These are phyloP conservation scores for Typhlichthys subterraneus DNA, from an alignment of 2,797 vertebrate genomes.

Conservation along the genomic window DNA sequence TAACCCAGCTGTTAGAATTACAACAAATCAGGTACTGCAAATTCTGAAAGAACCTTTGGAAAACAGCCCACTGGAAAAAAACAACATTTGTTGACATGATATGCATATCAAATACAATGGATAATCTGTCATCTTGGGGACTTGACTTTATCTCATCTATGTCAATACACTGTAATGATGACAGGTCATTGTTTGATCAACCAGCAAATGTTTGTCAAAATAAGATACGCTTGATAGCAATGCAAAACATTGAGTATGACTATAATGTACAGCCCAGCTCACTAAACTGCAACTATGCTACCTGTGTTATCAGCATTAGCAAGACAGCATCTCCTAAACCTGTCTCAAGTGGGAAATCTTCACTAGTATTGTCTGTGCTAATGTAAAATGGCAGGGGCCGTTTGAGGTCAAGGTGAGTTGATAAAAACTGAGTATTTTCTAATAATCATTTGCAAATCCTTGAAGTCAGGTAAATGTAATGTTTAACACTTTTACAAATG, in stretches of 20 bases:
- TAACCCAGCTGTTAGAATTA: no score
- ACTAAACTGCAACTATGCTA: conserved; percentile 36
- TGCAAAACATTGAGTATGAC: not conserved
- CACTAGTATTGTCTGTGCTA: conserved; percentile 34
- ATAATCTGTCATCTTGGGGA: no score
- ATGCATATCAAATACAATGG: no score
- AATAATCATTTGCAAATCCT: conserved; percentile 13
- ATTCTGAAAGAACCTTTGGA: no score
- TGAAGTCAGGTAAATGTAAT: not conserved
- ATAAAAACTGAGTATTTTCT: conserved; percentile 26
- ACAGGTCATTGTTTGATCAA: conserved; percentile 29
- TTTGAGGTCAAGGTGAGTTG: conserved; percentile 12
- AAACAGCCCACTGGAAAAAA: no score
- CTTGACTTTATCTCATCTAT: no score
- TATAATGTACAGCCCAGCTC: conserved; percentile 26
- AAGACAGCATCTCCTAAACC: conserved; percentile 33
- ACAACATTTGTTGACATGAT: no score
- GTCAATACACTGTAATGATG: conserved; percentile 8
- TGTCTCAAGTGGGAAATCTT: conserved; percentile 35
- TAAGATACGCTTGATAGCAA: conserved; percentile 9
- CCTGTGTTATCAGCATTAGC: conserved; percentile 30
- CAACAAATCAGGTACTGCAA: no score
- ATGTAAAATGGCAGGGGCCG: conserved; percentile 22
- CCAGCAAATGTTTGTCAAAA: conserved; percentile 15
- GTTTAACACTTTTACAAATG: not conserved